phyloP scores from a whole-genome alignment of 2,113 vertebrate genomes.

The Ochotona curzoniae region DNA sequence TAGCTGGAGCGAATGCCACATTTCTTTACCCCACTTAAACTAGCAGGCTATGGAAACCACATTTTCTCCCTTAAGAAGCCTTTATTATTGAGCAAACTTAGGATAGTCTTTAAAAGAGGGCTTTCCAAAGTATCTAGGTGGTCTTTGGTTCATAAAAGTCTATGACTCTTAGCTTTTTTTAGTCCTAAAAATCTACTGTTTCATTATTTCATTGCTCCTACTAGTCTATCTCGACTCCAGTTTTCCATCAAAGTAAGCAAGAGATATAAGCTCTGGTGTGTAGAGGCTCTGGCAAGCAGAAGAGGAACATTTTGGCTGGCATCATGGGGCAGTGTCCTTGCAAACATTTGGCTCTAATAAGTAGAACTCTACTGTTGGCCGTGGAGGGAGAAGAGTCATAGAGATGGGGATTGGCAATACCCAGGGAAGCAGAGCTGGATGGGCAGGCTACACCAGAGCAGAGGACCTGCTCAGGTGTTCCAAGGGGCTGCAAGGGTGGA shows the following conservation, averaged over 20 bases:
- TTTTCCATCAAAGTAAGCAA: conserved; percentile 37
- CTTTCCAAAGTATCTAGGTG: not conserved
- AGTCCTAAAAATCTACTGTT: not conserved
- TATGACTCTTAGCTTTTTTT: not conserved
- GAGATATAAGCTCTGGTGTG: not conserved
- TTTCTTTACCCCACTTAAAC: not conserved
- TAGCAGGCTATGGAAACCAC: not conserved
- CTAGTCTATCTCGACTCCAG: not conserved
- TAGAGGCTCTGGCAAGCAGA: not conserved
- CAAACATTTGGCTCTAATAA: too few species aligned
- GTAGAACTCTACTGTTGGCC: not conserved
- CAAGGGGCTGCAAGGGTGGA: not conserved
- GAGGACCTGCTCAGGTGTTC: not conserved
- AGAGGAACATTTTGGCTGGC: not conserved
- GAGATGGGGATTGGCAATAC: not conserved
- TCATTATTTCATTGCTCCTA: not conserved
- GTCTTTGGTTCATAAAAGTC: conserved; percentile 45
- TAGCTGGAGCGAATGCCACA: not conserved
- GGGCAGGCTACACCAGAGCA: not conserved
- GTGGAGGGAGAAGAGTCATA: not conserved
- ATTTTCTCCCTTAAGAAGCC: not conserved
- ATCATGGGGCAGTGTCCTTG: not conserved
- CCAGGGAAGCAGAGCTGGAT: not conserved
- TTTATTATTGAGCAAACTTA: conserved; percentile 39
- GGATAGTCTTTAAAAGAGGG: not conserved